Percentiles rank a stretch among this genome's conserved stretches.
These are phyloP conservation scores for Matsumyia berberina DNA, from an alignment of 2,888 invertebrate species.

Conservation along the genomic window DNA sequence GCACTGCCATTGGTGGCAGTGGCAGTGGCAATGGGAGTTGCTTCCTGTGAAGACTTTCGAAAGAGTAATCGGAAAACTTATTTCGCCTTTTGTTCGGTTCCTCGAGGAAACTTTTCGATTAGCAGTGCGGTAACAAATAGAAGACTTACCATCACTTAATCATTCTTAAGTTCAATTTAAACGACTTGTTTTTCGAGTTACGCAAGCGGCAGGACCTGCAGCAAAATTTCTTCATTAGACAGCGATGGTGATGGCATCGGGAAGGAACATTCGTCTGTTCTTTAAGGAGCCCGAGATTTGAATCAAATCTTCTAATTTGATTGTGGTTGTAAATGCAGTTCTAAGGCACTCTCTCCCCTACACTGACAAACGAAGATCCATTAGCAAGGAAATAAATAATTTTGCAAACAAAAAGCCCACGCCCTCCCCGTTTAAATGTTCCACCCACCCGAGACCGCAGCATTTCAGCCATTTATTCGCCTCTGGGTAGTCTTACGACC, in stretches of 20 bases:
- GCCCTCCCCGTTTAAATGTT: constrained; percentile 43
- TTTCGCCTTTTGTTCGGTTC: constrained; percentile 37
- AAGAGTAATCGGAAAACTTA: constrained; percentile 69
- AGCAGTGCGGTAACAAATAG: constrained; percentile 51
- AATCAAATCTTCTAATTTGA: constrained; percentile 9
- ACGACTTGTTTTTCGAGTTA: constrained; percentile 41
- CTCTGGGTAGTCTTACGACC: constrained; percentile 16
- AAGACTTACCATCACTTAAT: constrained; percentile 67
- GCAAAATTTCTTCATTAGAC: constrained; percentile 5
- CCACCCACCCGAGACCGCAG: constrained; percentile 52
- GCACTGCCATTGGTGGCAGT: not conserved
- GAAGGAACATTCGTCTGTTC: no score
- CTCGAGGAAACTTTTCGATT: constrained; percentile 58
- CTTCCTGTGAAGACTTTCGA: constrained; percentile 12
- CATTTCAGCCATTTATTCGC: constrained; percentile 48
- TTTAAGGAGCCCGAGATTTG: not conserved
- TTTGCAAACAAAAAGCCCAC: constrained; percentile 11
- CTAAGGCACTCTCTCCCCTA: constrained; percentile 10
- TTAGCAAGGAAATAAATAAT: constrained; percentile 57
- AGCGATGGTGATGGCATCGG: no score
- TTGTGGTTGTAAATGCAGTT: constrained; percentile 8
- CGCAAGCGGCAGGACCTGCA: not conserved
- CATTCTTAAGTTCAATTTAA: constrained; percentile 69
- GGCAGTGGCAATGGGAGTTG: no score
- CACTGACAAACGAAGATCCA: constrained; percentile 35